Evolutionary conservation across 2,797 vertebrate species (phyloP), one percentile per base, ranked within the genome.

Genomic region (Brachyrhaphis roseni): DNA sequence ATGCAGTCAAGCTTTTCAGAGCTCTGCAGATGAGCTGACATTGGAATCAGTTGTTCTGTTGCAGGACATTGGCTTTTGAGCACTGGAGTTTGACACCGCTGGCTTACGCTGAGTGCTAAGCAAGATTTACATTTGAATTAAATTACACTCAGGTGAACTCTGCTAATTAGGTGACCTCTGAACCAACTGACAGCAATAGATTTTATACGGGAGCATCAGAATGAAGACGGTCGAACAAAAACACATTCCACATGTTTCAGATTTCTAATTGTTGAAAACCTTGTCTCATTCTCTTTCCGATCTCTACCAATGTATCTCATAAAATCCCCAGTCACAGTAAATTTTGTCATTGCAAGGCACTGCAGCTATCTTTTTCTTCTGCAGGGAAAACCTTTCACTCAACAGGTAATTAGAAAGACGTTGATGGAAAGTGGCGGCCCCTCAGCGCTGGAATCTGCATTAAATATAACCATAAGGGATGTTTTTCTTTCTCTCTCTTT

Each of bases 381-480:
- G 45, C n/a, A 59, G 78, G 23, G 51, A 57, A 84, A 78, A 79
- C 20, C 55, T 78, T 31, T 1, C 34, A 87, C 68, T 84, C 87
- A 79, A 82, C 88, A 76, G 73, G 88, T 87, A 78, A 90, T 92
- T 89, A 91, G 70, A 41, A 78, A 46, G 88, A 90, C 23, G 83
- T 47, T 91, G 91, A 93, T 87, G 80, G 84, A 88, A 79, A 88
- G 86, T 78, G 86, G 80, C 80, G 72, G 78, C 71, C 46, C 71
- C 12, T 82, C 77, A 41, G 74, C 79, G 23, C 74, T 68, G 84
- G 87, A 83, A 83, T 84, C 84, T 72, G 31, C 66, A 70, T 82
- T 53, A 76, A 78, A 15, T 43, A 71, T 46, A 71, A 74, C 78
- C 84, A 18, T 76, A 74, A 28, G 64, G 8, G 23, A 28, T 45